These are phyloP conservation scores for Mormyrops boulengeri DNA, from an alignment of 2,797 vertebrate genomes.

Conservation along the genomic window DNA sequence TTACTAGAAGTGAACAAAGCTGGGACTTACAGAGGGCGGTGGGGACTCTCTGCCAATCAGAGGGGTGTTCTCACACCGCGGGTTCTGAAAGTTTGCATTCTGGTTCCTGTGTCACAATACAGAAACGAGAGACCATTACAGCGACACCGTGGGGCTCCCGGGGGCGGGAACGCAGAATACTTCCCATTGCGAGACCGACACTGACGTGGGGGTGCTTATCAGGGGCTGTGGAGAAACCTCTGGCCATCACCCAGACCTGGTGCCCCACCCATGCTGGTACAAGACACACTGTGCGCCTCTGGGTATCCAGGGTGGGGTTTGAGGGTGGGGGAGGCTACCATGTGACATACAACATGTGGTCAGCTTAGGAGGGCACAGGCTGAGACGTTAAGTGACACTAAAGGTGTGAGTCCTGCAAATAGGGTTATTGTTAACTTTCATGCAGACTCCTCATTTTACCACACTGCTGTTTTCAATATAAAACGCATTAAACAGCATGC, in stretches of 20 bases:
- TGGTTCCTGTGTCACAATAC: conserved; percentile 75
- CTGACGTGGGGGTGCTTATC: neutral
- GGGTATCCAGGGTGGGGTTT: neutral
- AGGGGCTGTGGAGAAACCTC: neutral
- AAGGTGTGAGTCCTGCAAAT: neutral
- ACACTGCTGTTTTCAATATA: neutral
- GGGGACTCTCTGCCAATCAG: conserved; percentile 97
- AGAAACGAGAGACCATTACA: conserved; percentile 25
- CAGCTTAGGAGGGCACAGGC: neutral
- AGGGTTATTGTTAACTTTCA: neutral
- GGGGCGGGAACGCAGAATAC: neutral
- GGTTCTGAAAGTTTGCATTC: conserved; percentile 97
- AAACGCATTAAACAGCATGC: neutral
- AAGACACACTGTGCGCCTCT: neutral
- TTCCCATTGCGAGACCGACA: neutral
- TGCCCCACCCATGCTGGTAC: neutral
- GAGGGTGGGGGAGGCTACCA: neutral
- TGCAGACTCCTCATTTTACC: neutral
- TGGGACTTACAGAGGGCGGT: conserved; percentile 86
- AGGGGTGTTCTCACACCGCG: conserved; percentile 96
- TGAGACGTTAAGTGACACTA: neutral
- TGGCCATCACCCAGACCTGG: neutral
- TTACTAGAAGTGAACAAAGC: conserved; percentile 16
- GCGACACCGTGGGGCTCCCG: neutral
- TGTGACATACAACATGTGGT: neutral